Evolutionary conservation across 2,888 invertebrate species (phyloP).

Genomic region (Frankliniella fusca): DNA sequence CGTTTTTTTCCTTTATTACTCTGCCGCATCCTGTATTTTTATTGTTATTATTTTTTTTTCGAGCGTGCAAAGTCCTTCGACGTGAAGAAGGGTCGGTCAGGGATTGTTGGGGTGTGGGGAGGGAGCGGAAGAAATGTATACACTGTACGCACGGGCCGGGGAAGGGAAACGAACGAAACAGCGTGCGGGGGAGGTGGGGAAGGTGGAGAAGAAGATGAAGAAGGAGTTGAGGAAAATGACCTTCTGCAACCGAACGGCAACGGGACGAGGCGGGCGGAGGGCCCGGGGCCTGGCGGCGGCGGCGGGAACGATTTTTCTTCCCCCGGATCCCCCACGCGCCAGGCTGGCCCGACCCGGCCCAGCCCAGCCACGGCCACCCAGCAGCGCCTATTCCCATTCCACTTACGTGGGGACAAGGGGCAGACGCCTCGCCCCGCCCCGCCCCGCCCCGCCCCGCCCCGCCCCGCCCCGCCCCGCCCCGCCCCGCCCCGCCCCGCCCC

Average conservation of each 20-base stretch:
- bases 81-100: background rate
- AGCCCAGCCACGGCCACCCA: background rate
- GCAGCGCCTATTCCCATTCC: background rate
- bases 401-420: background rate
- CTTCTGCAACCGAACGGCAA: background rate
- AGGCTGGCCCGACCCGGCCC: background rate
- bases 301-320: background rate
- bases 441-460: background rate
- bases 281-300: background rate
- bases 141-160: background rate
- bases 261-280: background rate
- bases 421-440: background rate
- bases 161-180: background rate
- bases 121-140: background rate
- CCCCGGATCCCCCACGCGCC: background rate
- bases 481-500: background rate
- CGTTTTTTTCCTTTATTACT: background rate
- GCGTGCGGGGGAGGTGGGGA: no score
- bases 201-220: no score
- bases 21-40: background rate
- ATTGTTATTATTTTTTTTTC: background rate
- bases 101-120: background rate
- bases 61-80: background rate
- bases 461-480: background rate
- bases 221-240: background rate